phyloP scores from a whole-genome alignment of 2,888 invertebrate species.

The Synergus japonicus region DNA sequence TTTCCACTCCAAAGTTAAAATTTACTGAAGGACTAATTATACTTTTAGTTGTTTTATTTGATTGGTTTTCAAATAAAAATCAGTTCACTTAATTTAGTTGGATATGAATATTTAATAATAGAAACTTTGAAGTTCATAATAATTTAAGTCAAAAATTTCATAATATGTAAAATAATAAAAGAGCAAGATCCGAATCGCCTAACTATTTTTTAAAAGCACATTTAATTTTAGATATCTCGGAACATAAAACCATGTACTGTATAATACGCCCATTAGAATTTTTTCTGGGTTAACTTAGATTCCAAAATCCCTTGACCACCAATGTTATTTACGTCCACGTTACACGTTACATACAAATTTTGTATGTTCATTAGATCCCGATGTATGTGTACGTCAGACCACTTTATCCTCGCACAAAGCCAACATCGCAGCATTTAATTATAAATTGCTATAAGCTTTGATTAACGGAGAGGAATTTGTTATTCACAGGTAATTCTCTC shows the following conservation, averaged over 20 bases:
- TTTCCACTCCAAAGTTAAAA: too few relatives aligned
- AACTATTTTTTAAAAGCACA: not conserved
- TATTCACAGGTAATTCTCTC: conserved; percentile 23
- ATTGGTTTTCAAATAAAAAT: too few relatives aligned
- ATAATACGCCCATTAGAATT: not conserved
- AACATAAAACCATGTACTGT: too few relatives aligned
- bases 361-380: not conserved
- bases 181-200: not conserved
- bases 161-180: not conserved
- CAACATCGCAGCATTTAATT: conserved; percentile 27
- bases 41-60: too few relatives aligned
- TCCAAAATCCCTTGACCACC: not conserved
- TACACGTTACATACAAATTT: not conserved
- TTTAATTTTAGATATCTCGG: not conserved
- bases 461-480: conserved; percentile 36
- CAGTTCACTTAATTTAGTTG: too few relatives aligned
- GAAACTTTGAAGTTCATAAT: not conserved
- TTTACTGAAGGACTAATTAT: too few relatives aligned
- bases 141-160: not conserved
- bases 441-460: conserved; percentile 37
- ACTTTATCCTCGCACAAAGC: conserved; percentile 4
- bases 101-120: too few relatives aligned
- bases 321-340: not conserved
- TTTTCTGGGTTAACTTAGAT: not conserved
- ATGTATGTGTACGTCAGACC: not conserved